These are phyloP conservation scores for Holothuria leucospilota DNA, from an alignment of 53 echinoderm and acorn worm species.

Conservation along the genomic window DNA sequence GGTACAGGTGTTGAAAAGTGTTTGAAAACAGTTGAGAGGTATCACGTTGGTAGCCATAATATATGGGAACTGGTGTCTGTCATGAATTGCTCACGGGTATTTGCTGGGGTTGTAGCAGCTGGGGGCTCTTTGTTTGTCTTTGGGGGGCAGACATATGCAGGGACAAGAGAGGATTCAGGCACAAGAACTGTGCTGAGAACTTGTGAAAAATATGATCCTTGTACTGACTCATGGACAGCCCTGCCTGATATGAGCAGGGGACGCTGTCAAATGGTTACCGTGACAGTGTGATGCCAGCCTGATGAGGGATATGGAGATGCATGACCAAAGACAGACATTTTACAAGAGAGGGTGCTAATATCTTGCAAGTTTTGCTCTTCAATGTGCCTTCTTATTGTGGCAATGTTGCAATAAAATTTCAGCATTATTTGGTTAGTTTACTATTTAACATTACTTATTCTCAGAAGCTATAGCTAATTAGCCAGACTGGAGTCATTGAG, in stretches of 20 bases:
- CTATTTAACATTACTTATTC: too few relatives aligned
- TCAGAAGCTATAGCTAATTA: too few relatives aligned
- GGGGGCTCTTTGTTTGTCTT: conserved; percentile 14
- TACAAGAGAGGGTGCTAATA: too few relatives aligned
- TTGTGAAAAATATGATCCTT: conserved; percentile 14
- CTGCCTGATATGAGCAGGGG: conserved; percentile 1
- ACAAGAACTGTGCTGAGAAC: background rate
- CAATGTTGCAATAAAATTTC: too few relatives aligned
- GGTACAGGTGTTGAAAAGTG: conserved; percentile 14
- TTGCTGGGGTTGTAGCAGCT: conserved; percentile 16
- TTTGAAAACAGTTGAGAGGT: conserved; percentile 22
- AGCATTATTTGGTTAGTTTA: too few relatives aligned
- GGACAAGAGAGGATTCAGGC: background rate
- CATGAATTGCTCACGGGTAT: conserved; percentile 11
- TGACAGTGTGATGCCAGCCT: background rate
- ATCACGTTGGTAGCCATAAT: conserved; percentile 4
- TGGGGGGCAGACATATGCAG: conserved; percentile 30
- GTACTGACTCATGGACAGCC: background rate
- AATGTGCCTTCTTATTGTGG: too few relatives aligned
- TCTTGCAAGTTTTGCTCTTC: too few relatives aligned
- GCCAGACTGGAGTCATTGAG: too few relatives aligned
- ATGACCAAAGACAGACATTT: too few relatives aligned
- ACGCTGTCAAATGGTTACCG: conserved; percentile 36
- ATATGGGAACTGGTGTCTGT: background rate
- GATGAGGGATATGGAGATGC: too few relatives aligned